Evolutionary conservation across 2,797 vertebrate genomes (phyloP), one percentile per base, ranked within the genome.

Genomic region (Columba guinea): DNA sequence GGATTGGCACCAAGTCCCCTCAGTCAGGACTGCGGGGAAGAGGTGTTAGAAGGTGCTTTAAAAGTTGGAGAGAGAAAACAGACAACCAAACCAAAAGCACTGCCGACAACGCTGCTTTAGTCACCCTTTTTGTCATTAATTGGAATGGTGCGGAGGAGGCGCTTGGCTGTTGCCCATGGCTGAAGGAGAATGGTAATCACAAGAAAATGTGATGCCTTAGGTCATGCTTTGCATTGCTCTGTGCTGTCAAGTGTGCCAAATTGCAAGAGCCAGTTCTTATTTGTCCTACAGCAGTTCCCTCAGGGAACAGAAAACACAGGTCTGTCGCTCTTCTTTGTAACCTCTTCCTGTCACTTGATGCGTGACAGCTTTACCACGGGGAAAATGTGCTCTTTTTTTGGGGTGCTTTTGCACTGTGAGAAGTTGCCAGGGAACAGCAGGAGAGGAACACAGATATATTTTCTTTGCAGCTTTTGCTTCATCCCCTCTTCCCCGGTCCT

Each of bases 361-460:
- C 7, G 7, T 18, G 39, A 35, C 52, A 55, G 52, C 56, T 78
- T 91, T 71, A 81, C 65, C 23, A 64, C 24, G 10, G 58, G 81
- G 39, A 37, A 74, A 71, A 86, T 23, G 9, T 32, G 7, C 5
- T 35, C 30, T 56, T 49, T 10, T 8, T 9, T 7, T 8, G 44
- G 49, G 14, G 28, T 35, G 17, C 34, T 83, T 92, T 88, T 77
- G 8, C 65, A 16, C 21, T 14, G 51, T 49, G n/a, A 16, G 64
- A 73, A 49, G 13, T 17, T 87, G 37, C 64, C 30, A 39, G 35
- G n/a, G 34, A 80, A 37, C 1, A 6, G n/a, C 65, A 78, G 62
- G 53, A 64, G 62, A 59, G 27, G 34, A 84, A 37, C 3, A 0
- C 0, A 0, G 18, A 37, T 53, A 32, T 4, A 1, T 34, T 63